A percentile compares a stretch with the other conserved stretches of the same genome.
These are phyloP conservation scores for Venustoraphidia nigricollis DNA, from an alignment of 2,888 invertebrate genomes.

Conservation along the genomic window DNA sequence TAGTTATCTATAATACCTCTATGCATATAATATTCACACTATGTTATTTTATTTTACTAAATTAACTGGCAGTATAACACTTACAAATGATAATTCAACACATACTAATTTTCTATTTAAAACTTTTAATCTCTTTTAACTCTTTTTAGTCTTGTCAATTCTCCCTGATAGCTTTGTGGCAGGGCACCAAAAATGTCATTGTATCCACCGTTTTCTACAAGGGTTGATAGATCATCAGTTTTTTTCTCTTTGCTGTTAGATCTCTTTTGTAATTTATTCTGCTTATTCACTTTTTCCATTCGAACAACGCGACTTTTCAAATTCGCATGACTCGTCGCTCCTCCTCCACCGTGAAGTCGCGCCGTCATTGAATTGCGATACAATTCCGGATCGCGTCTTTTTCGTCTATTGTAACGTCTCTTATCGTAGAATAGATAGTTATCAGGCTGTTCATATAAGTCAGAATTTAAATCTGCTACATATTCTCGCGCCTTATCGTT, in stretches of 20 bases:
- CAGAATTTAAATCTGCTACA: conserved; percentile 10
- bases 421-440: conserved; percentile 10
- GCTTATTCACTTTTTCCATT: conserved; percentile 3
- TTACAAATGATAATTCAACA: too few relatives aligned
- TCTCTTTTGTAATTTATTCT: conserved; percentile 9
- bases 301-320: conserved; percentile 15
- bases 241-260: conserved; percentile 2
- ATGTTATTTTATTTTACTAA: too few relatives aligned
- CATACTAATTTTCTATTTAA: too few relatives aligned
- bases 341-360: conserved; percentile 14
- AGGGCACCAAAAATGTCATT: conserved; percentile 26
- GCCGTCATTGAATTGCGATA: conserved; percentile 12
- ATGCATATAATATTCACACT: too few relatives aligned
- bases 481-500: conserved; percentile 6
- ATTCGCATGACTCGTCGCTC: conserved; percentile 17
- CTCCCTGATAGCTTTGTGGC: conserved; percentile 26
- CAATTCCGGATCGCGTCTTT: conserved; percentile 14
- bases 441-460: conserved; percentile 12
- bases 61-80: too few relatives aligned
- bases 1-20: too few relatives aligned
- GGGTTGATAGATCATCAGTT: neutral
- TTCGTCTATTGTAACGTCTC: conserved; percentile 6
- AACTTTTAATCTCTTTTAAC: conserved; percentile 18
- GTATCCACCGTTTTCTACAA: conserved; percentile 11
- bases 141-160: conserved; percentile 25